phyloP scores from a whole-genome alignment of 2,113 vertebrate genomes.

The Carassius auratus region DNA sequence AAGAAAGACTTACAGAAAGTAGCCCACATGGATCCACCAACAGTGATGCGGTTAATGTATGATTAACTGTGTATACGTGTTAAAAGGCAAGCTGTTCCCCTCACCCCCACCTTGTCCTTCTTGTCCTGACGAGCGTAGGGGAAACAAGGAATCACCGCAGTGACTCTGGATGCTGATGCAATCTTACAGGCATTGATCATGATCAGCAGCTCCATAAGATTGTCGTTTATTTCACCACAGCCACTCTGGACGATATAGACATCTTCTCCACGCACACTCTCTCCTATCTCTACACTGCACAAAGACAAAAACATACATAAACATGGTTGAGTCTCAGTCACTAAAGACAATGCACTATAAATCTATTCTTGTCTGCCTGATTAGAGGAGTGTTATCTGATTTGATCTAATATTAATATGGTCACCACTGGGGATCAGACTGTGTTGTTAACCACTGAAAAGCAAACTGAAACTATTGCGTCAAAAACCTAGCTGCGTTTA shows the following conservation, averaged over 20 bases:
- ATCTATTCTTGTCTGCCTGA: neutral
- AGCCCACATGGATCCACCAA: constrained; percentile 43
- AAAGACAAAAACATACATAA: constrained; percentile 5
- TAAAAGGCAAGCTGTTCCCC: constrained; percentile 50
- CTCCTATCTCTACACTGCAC: constrained; percentile 84
- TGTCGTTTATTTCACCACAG: constrained; percentile 88
- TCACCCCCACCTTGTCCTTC: constrained; percentile 85
- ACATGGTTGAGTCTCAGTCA: neutral
- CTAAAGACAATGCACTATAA: constrained; percentile 1
- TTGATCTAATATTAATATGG: neutral
- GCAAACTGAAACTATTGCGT: neutral
- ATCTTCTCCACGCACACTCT: constrained; percentile 86
- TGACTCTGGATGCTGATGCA: constrained; percentile 85
- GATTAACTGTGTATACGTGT: constrained; percentile 29
- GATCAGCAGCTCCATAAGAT: constrained; percentile 89
- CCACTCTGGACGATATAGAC: constrained; percentile 90
- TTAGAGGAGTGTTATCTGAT: neutral
- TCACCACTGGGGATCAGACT: neutral
- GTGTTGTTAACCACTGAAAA: neutral
- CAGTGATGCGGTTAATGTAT: constrained; percentile 26
- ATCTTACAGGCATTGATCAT: constrained; percentile 93
- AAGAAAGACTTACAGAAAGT: constrained; percentile 46
- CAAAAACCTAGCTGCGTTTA: neutral
- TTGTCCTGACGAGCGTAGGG: constrained; percentile 89
- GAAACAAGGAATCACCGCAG: constrained; percentile 89